Percentiles rank a stretch among this genome's conserved stretches.
These are phyloP conservation scores for Echinarachnius parma DNA, from an alignment of 53 echinoderm and acorn worm genomes.

Conservation along the genomic window DNA sequence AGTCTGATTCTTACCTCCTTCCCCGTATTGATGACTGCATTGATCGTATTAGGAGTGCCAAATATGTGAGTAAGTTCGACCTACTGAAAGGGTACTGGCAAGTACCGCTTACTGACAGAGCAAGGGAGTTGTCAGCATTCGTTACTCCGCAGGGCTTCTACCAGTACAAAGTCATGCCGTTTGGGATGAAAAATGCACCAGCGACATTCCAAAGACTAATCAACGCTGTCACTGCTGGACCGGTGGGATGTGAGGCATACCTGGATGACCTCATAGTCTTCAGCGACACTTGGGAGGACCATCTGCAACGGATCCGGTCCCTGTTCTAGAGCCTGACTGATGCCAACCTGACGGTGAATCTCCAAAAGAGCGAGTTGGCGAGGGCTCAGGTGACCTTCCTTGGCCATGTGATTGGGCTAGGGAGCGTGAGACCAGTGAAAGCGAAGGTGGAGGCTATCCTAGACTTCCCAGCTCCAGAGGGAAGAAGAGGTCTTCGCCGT, in stretches of 20 bases:
- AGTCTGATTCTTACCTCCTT: not conserved
- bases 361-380: slow-evolving; percentile 21
- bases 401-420: slow-evolving; percentile 9
- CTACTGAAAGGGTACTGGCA: slow-evolving; percentile 45
- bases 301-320: not conserved
- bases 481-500: too few species aligned
- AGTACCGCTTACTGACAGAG: slow-evolving; percentile 2
- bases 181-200: slow-evolving; percentile 13
- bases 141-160: slow-evolving; percentile 16
- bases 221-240: slow-evolving; percentile 2
- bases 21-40: too few species aligned
- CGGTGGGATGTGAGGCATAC: slow-evolving; percentile 34
- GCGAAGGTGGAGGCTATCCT: slow-evolving; percentile 23
- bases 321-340: slow-evolving; percentile 1
- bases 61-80: slow-evolving; percentile 27
- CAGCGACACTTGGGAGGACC: slow-evolving; percentile 25
- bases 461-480: too few species aligned
- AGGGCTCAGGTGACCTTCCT: not conserved
- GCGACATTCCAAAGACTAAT: slow-evolving; percentile 34
- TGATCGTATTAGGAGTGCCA: slow-evolving; percentile 20
- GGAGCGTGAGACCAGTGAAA: not conserved
- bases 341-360: slow-evolving; percentile 35
- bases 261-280: slow-evolving; percentile 52
- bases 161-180: slow-evolving; percentile 27
- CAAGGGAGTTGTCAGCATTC: slow-evolving; percentile 24